Evolutionary conservation across 2,888 invertebrate species (phyloP).

Genomic region (Acanthoscelides obtectus): DNA sequence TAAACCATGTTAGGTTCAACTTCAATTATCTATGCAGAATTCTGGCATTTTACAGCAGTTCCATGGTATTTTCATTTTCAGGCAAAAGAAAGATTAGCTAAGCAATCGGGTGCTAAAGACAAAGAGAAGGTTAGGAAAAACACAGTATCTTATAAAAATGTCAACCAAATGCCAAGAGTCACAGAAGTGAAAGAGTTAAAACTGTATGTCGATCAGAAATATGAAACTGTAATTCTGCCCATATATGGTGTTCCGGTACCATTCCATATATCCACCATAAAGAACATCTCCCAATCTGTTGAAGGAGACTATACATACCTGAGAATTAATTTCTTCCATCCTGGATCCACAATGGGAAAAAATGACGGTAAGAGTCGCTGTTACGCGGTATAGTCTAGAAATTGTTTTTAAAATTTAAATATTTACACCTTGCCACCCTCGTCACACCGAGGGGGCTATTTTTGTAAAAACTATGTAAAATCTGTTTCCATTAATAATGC

Average conservation of each 20-base stretch:
- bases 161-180: slow-evolving; percentile 90
- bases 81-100: slow-evolving; percentile 87
- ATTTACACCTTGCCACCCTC: too few relatives aligned
- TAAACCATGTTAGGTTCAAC: too few relatives aligned
- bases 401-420: too few relatives aligned
- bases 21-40: too few relatives aligned
- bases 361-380: slow-evolving; percentile 61
- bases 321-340: slow-evolving; percentile 97
- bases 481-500: too few relatives aligned
- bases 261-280: slow-evolving; percentile 98
- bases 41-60: too few relatives aligned
- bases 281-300: slow-evolving; percentile 97
- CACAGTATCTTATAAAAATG: slow-evolving; percentile 89
- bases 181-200: slow-evolving; percentile 90
- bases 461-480: too few relatives aligned
- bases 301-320: slow-evolving; percentile 99
- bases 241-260: slow-evolving; percentile 95
- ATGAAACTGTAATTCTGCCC: slow-evolving; percentile 97
- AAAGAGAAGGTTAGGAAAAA: slow-evolving; percentile 88
- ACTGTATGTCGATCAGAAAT: slow-evolving; percentile 93
- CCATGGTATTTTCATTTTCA: too few relatives aligned
- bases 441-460: too few relatives aligned
- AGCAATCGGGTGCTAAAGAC: slow-evolving; percentile 80
- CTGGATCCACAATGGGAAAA: slow-evolving; percentile 92
- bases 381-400: too few relatives aligned